These are phyloP conservation scores for Polymixis lichenea DNA, from an alignment of 2,888 invertebrate genomes.

Conservation along the genomic window DNA sequence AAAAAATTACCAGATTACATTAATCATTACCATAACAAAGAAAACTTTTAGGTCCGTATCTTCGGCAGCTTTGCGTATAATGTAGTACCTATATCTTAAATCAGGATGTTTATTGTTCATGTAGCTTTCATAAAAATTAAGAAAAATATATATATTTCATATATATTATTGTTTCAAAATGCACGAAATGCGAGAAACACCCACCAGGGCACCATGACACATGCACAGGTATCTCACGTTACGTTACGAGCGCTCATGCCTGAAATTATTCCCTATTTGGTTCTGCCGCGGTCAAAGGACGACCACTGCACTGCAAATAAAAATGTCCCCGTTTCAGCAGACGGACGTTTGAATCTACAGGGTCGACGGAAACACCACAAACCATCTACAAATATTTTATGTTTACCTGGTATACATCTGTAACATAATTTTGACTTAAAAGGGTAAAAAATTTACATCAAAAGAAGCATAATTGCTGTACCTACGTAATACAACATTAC, in stretches of 20 bases:
- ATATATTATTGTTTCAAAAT: too few species aligned
- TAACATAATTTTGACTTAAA: not conserved
- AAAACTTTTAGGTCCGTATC: too few species aligned
- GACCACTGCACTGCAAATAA: slow-evolving; percentile 42
- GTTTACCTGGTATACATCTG: slow-evolving; percentile 41
- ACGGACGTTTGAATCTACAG: slow-evolving; percentile 34
- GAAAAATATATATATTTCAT: too few species aligned
- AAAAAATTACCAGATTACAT: too few species aligned
- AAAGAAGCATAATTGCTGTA: not conserved
- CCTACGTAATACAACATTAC: too few species aligned
- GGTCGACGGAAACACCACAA: slow-evolving; percentile 3
- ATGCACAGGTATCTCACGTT: slow-evolving; percentile 15
- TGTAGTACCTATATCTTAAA: too few species aligned
- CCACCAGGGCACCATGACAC: slow-evolving; percentile 36
- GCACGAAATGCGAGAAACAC: too few species aligned
- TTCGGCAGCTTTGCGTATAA: too few species aligned
- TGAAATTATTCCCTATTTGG: slow-evolving; percentile 68
- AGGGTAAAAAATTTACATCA: not conserved
- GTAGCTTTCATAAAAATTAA: too few species aligned
- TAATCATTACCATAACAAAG: too few species aligned
- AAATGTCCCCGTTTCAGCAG: slow-evolving; percentile 25
- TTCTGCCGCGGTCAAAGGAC: slow-evolving; percentile 58
- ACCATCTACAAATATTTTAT: slow-evolving; percentile 22
- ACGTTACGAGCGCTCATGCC: slow-evolving; percentile 61
- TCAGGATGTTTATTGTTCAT: too few species aligned